A percentile compares a stretch with the other conserved stretches of the same genome.
Conservation (phyloP, 2,888 invertebrate genomes). For the Athalia rosae region DNA sequence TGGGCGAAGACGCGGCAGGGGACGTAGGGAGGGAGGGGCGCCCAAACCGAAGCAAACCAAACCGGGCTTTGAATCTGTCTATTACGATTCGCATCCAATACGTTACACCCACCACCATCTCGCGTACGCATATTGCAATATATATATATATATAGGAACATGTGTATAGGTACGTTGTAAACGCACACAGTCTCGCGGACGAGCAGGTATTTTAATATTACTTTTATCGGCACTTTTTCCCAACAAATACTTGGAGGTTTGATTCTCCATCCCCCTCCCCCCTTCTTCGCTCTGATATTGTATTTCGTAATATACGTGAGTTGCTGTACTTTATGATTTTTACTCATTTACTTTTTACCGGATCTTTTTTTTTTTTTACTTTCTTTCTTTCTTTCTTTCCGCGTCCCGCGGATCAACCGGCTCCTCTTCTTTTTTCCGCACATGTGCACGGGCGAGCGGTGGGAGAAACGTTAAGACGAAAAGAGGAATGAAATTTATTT, state of each 20-base stretch:
- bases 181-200: not conserved
- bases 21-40: slow-evolving; percentile 23
- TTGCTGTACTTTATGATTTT: too few species aligned
- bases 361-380: not conserved
- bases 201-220: not conserved
- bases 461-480: too few species aligned
- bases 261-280: not conserved
- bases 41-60: slow-evolving; percentile 56
- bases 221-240: not conserved
- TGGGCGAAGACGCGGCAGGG: slow-evolving; percentile 14
- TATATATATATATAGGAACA: too few species aligned
- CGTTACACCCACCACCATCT: slow-evolving; percentile 53
- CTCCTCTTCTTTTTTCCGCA: too few species aligned
- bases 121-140: not conserved
- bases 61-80: slow-evolving; percentile 64
- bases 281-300: too few species aligned
- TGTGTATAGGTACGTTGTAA: not conserved
- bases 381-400: not conserved
- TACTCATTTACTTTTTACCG: too few species aligned
- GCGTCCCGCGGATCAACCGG: too few species aligned
- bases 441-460: too few species aligned
- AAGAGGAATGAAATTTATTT: too few species aligned
- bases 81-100: slow-evolving; percentile 64
- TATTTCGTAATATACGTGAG: too few species aligned
- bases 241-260: slow-evolving; percentile 6